Base-by-base conservation (phyloP, 2,113 vertebrate species). In the Sminthopsis crassicaudata region DNA sequence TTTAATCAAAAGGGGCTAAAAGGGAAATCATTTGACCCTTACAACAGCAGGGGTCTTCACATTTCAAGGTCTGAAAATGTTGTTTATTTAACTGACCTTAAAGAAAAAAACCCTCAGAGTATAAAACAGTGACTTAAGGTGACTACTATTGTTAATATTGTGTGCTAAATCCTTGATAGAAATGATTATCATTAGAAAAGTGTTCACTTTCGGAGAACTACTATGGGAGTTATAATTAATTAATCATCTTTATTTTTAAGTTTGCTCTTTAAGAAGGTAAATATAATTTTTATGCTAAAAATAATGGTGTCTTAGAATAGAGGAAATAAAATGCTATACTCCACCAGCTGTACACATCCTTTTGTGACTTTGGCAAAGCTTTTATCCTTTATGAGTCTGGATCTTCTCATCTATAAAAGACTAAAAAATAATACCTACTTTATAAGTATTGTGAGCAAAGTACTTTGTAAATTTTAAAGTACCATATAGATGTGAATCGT, bases 51-150 rank as follows among this genome's bases (percentile, higher is more conserved):
- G 97, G 97, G 93, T 96, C 96, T 96, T 98, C 96, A 95, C 97
- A 98, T 95, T 96, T 94, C 96, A 97, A 96, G 90, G 92, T 97
- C 97, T 96, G 97, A 98, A 98, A 96, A 98, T 97, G 95, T 96
- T 96, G 14, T 98, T 98, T 98, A 98, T 98, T 98, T 98, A 98
- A 98, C 97, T 98, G 97, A 97, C 96, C 95, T 98, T 98, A 98
- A 97, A 97, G 93, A 96, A 92, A 97, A 96, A 97, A 92, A 93
- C 94, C 92, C 92, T 96, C 95, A 95, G 94, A 97, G 96, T 95
- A 93, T 95, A 95, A 96, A 98, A 93, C 94, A 95, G 94, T 98
- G 96, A 98, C 98, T 98, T 98, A 98, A 98, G 94, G 92, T 94
- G 93, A 95, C 91, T 97, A 98, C 94, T 96, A 67, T 92, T 97